These are phyloP conservation scores for Meteorus colon DNA, from an alignment of 2,888 invertebrate species.

Conservation along the genomic window DNA sequence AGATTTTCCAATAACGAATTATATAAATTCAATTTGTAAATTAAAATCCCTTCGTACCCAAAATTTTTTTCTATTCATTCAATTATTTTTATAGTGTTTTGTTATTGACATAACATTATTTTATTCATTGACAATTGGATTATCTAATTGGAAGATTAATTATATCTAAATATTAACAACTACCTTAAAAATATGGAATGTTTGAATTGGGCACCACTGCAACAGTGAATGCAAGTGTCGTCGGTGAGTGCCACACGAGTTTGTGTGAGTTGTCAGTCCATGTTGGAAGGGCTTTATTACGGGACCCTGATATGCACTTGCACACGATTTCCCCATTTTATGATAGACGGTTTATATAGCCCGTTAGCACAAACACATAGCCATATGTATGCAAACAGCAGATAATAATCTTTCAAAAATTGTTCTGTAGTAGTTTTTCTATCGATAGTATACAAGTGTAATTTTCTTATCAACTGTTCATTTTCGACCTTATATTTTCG, in stretches of 20 bases:
- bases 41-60: neutral
- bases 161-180: too few species aligned
- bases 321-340: constrained; percentile 11
- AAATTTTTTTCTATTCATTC: neutral
- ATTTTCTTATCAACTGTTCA: too few species aligned
- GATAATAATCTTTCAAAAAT: neutral
- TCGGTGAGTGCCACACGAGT: constrained; percentile 69
- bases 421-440: too few species aligned
- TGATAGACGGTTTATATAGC: neutral
- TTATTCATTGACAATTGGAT: neutral
- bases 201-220: constrained; percentile 54
- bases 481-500: neutral
- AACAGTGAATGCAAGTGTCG: constrained; percentile 35
- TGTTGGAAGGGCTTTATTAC: constrained; percentile 63
- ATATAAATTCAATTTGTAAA: neutral
- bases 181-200: neutral
- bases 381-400: neutral
- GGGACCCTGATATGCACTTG: constrained; percentile 55
- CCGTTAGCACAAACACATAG: neutral
- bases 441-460: too few species aligned
- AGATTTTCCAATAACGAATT: neutral
- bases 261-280: constrained; percentile 66
- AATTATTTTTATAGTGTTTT: neutral
- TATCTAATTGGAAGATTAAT: too few species aligned
- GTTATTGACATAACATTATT: neutral